phyloP scores from a whole-genome alignment of 2,888 invertebrate species.

The Pollenia labialis region DNA sequence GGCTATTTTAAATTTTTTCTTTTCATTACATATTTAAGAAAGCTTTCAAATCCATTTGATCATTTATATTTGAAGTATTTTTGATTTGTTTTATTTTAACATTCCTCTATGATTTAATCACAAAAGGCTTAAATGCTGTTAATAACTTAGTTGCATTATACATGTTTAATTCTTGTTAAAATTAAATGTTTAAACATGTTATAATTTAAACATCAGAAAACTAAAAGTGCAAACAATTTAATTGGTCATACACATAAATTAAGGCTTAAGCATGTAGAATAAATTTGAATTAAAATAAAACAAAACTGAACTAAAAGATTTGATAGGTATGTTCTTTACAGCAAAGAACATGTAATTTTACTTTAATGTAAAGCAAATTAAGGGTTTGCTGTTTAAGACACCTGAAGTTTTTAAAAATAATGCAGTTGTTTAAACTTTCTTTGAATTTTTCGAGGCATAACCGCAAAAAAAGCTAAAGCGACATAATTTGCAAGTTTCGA shows the following conservation, averaged over 20 bases:
- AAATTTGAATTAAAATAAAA: background rate
- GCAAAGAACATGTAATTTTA: background rate
- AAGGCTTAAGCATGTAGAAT: slow-evolving; percentile 39
- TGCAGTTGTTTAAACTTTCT: too few species aligned
- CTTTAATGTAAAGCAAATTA: too few species aligned
- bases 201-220: slow-evolving; percentile 33
- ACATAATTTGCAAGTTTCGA: too few species aligned
- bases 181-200: slow-evolving; percentile 29
- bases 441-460: too few species aligned
- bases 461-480: too few species aligned
- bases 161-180: slow-evolving; percentile 1
- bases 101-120: slow-evolving; percentile 7
- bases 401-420: too few species aligned
- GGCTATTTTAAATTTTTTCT: too few species aligned
- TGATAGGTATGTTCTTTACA: background rate
- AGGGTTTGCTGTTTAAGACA: too few species aligned
- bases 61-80: background rate
- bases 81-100: background rate
- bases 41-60: too few species aligned
- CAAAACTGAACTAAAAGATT: background rate
- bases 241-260: slow-evolving; percentile 54
- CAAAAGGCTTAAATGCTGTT: background rate
- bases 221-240: slow-evolving; percentile 60
- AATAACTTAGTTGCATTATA: slow-evolving; percentile 5
- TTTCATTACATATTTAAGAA: too few species aligned